Percentiles rank a stretch among this genome's conserved stretches.
Conservation (phyloP, 2,888 invertebrate species). For the Achlya flavicornis region DNA sequence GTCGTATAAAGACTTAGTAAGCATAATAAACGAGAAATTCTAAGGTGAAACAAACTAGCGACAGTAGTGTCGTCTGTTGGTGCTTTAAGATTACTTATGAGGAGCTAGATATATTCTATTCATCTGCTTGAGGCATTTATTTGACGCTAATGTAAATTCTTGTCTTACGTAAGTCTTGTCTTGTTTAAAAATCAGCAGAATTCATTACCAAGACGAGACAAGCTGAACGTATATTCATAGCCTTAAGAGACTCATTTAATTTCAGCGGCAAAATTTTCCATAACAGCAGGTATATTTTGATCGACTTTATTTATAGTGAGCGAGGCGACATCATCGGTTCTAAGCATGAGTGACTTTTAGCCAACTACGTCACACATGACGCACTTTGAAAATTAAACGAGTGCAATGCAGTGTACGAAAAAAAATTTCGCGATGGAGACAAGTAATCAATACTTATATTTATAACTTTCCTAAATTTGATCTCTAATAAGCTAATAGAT, state of each 20-base stretch:
- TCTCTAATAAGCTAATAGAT: background rate
- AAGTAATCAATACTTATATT: background rate
- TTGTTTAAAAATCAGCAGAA: too few relatives aligned
- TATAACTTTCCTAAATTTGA: background rate
- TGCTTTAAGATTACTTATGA: background rate
- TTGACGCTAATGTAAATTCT: background rate
- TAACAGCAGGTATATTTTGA: conserved; percentile 17
- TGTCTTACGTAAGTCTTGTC: too few relatives aligned
- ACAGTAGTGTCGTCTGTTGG: background rate
- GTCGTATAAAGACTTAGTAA: conserved; percentile 1
- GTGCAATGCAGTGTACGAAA: conserved; percentile 21
- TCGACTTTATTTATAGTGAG: conserved; percentile 36
- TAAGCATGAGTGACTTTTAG: conserved; percentile 38
- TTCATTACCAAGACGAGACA: too few relatives aligned
- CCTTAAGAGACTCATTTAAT: background rate
- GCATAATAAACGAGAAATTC: background rate
- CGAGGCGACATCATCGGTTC: conserved; percentile 30
- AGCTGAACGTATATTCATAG: too few relatives aligned
- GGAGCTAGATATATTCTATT: background rate
- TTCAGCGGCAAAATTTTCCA: background rate
- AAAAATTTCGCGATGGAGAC: conserved; percentile 12
- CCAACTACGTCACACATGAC: conserved; percentile 40
- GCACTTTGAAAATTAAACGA: conserved; percentile 29
- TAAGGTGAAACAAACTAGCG: background rate
- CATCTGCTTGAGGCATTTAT: background rate